These are phyloP conservation scores for Scrobipalpa costella DNA, from an alignment of 2,888 invertebrate species.

Conservation along the genomic window DNA sequence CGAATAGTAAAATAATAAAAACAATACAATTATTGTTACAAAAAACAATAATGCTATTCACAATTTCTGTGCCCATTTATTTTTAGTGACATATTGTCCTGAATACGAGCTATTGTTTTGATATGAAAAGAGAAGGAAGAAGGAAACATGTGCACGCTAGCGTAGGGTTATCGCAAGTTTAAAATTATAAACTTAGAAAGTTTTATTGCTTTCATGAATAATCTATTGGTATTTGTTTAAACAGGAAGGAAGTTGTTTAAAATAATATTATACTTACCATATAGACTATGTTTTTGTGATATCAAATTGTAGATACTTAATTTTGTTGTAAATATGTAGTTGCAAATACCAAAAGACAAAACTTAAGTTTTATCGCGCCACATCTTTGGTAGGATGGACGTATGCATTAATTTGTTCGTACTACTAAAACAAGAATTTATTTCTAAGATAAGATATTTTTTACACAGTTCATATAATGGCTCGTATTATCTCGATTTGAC, in stretches of 20 bases:
- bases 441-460: too few relatives aligned
- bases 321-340: too few relatives aligned
- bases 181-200: conserved; percentile 27
- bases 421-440: too few relatives aligned
- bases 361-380: too few relatives aligned
- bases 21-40: conserved; percentile 28
- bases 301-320: too few relatives aligned
- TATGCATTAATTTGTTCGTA: too few relatives aligned
- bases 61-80: conserved; percentile 52
- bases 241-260: conserved; percentile 15
- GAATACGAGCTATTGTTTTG: conserved; percentile 62
- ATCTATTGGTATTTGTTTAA: conserved; percentile 21
- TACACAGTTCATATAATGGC: too few relatives aligned
- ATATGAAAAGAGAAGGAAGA: conserved; percentile 48
- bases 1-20: conserved; percentile 31
- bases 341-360: too few relatives aligned
- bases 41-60: conserved; percentile 35
- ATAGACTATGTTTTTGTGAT: too few relatives aligned
- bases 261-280: neutral
- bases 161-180: conserved; percentile 47
- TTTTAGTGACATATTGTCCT: conserved; percentile 65
- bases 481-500: too few relatives aligned
- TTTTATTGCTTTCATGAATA: conserved; percentile 26
- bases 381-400: too few relatives aligned
- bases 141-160: conserved; percentile 40